Evolutionary conservation across 1,140 invertebrate species (phyloP).

Genomic region (Tenebrio molitor): DNA sequence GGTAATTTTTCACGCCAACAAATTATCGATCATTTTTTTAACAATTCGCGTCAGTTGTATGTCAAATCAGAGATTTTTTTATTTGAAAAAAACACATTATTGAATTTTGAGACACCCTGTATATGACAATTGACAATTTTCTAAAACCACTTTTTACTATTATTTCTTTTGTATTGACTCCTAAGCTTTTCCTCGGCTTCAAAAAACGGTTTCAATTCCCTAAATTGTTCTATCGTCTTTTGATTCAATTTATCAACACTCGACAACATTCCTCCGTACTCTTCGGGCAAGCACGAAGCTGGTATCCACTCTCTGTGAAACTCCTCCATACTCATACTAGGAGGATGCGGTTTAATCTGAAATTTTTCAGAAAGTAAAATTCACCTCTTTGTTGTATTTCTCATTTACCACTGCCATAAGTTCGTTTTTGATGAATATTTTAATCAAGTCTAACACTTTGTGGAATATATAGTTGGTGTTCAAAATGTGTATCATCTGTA

Average conservation of each 20-base stretch:
- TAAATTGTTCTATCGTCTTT: constrained; percentile 61
- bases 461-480: constrained; percentile 76
- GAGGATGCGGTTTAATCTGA: constrained; percentile 67
- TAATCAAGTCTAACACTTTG: constrained; percentile 73
- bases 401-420: constrained; percentile 72
- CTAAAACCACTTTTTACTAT: too few relatives aligned
- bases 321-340: constrained; percentile 64
- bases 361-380: constrained; percentile 21
- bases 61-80: too few relatives aligned
- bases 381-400: too few relatives aligned
- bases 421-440: constrained; percentile 76
- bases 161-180: constrained; percentile 12
- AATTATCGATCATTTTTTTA: too few relatives aligned
- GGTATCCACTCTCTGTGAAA: constrained; percentile 66
- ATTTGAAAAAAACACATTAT: too few relatives aligned
- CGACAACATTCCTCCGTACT: constrained; percentile 68
- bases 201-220: constrained; percentile 61
- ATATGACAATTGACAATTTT: too few relatives aligned
- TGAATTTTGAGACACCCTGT: too few relatives aligned
- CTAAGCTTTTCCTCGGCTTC: constrained; percentile 50
- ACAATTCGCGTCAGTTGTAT: too few relatives aligned
- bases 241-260: constrained; percentile 64
- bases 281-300: constrained; percentile 67
- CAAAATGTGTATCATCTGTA: constrained; percentile 75
- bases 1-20: too few relatives aligned